Evolutionary conservation across 2,113 vertebrate species (phyloP).

Genomic region (Lepus europaeus): DNA sequence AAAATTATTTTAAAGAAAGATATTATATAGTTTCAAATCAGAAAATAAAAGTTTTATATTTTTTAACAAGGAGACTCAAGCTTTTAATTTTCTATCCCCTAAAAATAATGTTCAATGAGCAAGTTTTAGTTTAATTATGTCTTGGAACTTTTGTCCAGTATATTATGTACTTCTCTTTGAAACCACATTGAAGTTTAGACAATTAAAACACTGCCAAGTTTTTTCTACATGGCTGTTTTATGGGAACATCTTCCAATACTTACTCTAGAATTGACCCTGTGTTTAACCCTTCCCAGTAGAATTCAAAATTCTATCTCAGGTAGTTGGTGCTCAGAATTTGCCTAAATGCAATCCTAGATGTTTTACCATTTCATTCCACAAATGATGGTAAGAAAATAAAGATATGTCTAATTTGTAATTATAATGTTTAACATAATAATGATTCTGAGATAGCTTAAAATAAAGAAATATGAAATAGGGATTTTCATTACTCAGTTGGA

Average conservation of each 20-base stretch:
- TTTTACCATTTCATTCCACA: neutral
- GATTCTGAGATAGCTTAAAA: too few relatives aligned
- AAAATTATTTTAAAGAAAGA: slow-evolving; percentile 23
- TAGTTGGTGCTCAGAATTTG: neutral
- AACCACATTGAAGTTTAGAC: neutral
- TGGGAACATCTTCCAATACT: neutral
- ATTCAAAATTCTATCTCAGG: neutral
- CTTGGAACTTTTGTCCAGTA: neutral
- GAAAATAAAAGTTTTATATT: neutral
- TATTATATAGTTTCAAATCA: neutral
- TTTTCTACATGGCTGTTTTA: neutral
- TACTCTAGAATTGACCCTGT: neutral
- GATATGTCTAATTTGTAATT: neutral
- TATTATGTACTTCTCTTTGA: neutral
- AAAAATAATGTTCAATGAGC: neutral
- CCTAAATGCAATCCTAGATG: neutral
- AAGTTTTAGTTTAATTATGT: neutral
- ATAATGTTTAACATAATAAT: too few relatives aligned
- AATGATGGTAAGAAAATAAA: neutral
- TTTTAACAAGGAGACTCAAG: neutral
- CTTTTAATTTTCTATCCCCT: neutral
- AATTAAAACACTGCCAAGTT: neutral
- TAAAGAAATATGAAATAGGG: too few relatives aligned
- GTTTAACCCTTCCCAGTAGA: neutral
- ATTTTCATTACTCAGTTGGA: too few relatives aligned